A percentile compares a stretch with the other conserved stretches of the same genome.
Conservation (phyloP, 2,888 invertebrate genomes). For the Griposia aprilina region DNA sequence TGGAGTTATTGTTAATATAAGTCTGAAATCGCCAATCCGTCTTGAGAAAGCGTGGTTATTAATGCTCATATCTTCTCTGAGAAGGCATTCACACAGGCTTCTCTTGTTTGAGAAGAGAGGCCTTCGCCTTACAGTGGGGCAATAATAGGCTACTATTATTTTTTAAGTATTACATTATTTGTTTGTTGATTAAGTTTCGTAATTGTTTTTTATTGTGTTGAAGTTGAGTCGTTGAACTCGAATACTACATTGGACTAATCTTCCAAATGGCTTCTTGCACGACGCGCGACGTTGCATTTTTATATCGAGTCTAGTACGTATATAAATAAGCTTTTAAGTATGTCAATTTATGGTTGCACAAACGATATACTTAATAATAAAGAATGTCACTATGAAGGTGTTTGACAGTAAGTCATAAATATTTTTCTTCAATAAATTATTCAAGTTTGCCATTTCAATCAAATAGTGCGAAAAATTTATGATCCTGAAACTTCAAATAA, state of each 20-base stretch:
- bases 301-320: neutral
- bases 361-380: no score
- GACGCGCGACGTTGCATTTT: neutral
- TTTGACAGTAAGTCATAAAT: neutral
- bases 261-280: constrained; percentile 1
- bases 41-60: no score
- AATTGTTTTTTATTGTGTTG: no score
- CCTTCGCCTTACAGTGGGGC: no score
- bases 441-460: neutral
- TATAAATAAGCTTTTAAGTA: neutral
- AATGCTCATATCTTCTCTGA: no score
- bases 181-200: no score
- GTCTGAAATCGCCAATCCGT: no score
- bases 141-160: no score
- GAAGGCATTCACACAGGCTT: no score
- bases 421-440: neutral
- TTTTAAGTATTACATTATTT: neutral
- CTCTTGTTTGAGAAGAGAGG: no score
- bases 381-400: neutral
- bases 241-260: neutral
- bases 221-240: neutral
- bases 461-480: no score
- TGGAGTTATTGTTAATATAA: no score
- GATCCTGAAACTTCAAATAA: neutral
- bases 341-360: neutral